phyloP scores from a whole-genome alignment of 2,113 vertebrate genomes.

The Hippocampus barbouri region DNA sequence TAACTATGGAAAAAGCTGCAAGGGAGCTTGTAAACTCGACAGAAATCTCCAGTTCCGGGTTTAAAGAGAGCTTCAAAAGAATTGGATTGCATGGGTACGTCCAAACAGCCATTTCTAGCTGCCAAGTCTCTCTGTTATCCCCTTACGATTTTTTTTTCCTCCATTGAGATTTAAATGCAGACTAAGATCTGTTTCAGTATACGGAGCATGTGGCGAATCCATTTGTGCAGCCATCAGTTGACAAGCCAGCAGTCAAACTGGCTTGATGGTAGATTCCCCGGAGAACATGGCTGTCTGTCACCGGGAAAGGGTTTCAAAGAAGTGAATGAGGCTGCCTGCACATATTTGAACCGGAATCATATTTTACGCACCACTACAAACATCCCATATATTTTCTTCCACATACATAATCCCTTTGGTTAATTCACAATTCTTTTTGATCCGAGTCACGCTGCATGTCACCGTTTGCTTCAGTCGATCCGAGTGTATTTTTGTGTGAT shows the following conservation, averaged over 20 bases:
- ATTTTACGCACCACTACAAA: constrained; percentile 46
- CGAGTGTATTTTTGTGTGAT: neutral
- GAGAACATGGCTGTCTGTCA: constrained; percentile 12
- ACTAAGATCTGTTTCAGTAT: constrained; percentile 41
- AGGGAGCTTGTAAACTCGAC: neutral
- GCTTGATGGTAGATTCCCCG: constrained; percentile 25
- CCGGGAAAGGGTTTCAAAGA: constrained; percentile 41
- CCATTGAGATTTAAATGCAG: constrained; percentile 26
- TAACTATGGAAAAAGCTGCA: constrained; percentile 26
- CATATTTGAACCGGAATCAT: constrained; percentile 30
- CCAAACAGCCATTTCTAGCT: constrained; percentile 25
- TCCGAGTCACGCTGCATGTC: constrained; percentile 24
- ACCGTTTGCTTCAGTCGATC: constrained; percentile 9
- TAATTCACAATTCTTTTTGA: constrained; percentile 37
- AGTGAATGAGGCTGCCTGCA: constrained; percentile 19
- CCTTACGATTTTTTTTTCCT: neutral
- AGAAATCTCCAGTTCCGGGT: constrained; percentile 19
- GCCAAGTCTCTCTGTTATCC: constrained; percentile 42
- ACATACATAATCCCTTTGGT: constrained; percentile 47
- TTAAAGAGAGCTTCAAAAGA: constrained; percentile 34
- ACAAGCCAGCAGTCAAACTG: constrained; percentile 34
- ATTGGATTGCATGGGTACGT: constrained; percentile 19
- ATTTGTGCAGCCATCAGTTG: constrained; percentile 34
- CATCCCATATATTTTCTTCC: constrained; percentile 47
- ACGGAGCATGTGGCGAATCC: constrained; percentile 41